These are phyloP conservation scores for Nannobrachium achirus DNA, from an alignment of 2,113 vertebrate species.

Conservation along the genomic window DNA sequence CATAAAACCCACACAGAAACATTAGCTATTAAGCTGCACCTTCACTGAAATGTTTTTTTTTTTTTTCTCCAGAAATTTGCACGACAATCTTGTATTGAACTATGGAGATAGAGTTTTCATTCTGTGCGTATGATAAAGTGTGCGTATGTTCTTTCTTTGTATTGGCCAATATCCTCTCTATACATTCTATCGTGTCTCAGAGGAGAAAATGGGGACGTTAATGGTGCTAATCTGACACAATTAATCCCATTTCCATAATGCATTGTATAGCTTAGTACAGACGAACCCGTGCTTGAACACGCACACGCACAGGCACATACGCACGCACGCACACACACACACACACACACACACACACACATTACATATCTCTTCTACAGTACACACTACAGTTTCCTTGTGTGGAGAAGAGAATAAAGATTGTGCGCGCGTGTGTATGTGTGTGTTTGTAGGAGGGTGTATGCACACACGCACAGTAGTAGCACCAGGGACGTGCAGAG, in stretches of 20 bases:
- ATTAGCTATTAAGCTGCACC: too few species aligned
- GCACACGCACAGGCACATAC: not conserved
- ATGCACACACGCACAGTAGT: not conserved
- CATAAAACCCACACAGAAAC: too few species aligned
- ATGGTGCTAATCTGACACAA: constrained; percentile 57
- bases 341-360: too few species aligned
- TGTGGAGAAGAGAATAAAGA: constrained; percentile 34
- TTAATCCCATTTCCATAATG: constrained; percentile 50
- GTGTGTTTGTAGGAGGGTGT: not conserved
- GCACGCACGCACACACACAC: not conserved
- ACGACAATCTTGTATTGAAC: too few species aligned
- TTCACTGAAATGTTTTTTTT: too few species aligned
- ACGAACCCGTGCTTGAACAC: constrained; percentile 30
- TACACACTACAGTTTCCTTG: constrained; percentile 20
- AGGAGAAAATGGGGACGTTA: constrained; percentile 43
- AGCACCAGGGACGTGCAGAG: too few species aligned
- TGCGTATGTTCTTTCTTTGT: constrained; percentile 55
- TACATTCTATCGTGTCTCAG: constrained; percentile 26
- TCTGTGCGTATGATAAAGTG: too few species aligned
- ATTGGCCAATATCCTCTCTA: constrained; percentile 24
- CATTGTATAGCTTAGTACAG: constrained; percentile 16
- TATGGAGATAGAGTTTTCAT: too few species aligned
- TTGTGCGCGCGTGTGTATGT: constrained; percentile 18
- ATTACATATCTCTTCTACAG: not conserved
- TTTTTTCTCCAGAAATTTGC: too few species aligned